Base-by-base conservation (phyloP, 2,113 vertebrate species). In the Triplophysa rosa region DNA sequence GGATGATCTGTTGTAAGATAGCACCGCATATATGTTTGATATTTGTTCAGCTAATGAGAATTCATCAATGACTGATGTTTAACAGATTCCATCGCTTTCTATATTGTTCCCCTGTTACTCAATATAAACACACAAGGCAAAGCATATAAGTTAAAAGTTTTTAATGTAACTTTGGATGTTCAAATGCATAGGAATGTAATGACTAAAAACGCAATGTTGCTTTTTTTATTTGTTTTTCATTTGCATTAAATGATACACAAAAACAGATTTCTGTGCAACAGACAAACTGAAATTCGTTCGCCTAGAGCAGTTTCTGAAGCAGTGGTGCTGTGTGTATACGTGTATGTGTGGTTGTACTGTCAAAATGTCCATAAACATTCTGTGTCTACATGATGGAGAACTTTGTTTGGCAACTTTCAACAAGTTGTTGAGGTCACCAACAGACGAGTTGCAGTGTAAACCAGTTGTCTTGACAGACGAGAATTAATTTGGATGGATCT, bases 31-130 rank as follows among this genome's bases (percentile, higher is more conserved):
- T 16, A 33, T 12, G 24, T 14, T 33, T 58, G 6, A 21, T 71
- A 2, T 71, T 71, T 71, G 10, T 56, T 71, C 54, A 37, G 49
- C n/a, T 29, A 70, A 33, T 33, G 2, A 1, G n/a, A 3, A 71
- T 14, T 56, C 49, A 56, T 49, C 1, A 21, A 84, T 91, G 89
- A 89, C 86, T 86, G 88, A 90, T 88, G 75, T 87, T 82, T 88
- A 90, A 90, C 89, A 83, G 89, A 85, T 88, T 86, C 83, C 82
- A 2, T 72, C 77, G 56, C 2, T 78, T 89, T 87, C 84, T 52
- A 37, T 64, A 86, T 82, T 84, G 85, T 56, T 37, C 19, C 47
- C 0, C 0, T 21, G 19, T 7, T 26, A 58, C 54, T 37, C 0
- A 70, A 14, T 56, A 19, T n/a, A 33, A 26, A 3, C 49, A 13